Evolutionary conservation across 2,888 invertebrate species (phyloP).

Genomic region (Aspidiotus rigidus): DNA sequence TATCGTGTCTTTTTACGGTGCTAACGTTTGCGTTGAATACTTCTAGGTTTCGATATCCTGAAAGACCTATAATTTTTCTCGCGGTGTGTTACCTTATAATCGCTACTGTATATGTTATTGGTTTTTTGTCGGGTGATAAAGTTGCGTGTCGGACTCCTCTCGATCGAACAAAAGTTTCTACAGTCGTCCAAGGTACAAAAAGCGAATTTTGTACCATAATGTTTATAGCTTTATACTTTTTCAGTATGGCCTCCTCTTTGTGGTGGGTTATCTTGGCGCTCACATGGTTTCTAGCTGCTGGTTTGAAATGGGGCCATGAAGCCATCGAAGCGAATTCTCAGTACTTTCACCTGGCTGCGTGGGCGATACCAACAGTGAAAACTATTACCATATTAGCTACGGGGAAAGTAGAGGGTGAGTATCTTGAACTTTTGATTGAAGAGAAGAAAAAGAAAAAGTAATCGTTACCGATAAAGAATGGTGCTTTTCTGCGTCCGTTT

Average conservation of each 20-base stretch:
- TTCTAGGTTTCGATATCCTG: constrained; percentile 91
- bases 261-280: constrained; percentile 96
- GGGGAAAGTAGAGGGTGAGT: constrained; percentile 88
- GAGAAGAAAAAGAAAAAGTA: not conserved
- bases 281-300: constrained; percentile 94
- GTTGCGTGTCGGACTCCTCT: constrained; percentile 77
- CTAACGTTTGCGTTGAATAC: constrained; percentile 91
- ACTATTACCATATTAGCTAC: constrained; percentile 90
- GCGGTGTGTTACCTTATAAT: constrained; percentile 94
- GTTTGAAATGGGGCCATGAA: constrained; percentile 95
- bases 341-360: constrained; percentile 94
- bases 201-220: constrained; percentile 80
- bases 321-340: constrained; percentile 95
- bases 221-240: constrained; percentile 93
- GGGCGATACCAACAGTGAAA: constrained; percentile 93
- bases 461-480: not conserved
- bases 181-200: constrained; percentile 79
- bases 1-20: constrained; percentile 85
- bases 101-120: constrained; percentile 80
- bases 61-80: constrained; percentile 92
- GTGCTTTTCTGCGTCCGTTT: not conserved
- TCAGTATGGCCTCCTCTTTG: constrained; percentile 91
- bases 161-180: constrained; percentile 61
- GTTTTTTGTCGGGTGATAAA: constrained; percentile 70
- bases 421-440: not conserved